Conservation (phyloP, 1,140 invertebrate genomes). For the Eurosta solidaginis region DNA sequence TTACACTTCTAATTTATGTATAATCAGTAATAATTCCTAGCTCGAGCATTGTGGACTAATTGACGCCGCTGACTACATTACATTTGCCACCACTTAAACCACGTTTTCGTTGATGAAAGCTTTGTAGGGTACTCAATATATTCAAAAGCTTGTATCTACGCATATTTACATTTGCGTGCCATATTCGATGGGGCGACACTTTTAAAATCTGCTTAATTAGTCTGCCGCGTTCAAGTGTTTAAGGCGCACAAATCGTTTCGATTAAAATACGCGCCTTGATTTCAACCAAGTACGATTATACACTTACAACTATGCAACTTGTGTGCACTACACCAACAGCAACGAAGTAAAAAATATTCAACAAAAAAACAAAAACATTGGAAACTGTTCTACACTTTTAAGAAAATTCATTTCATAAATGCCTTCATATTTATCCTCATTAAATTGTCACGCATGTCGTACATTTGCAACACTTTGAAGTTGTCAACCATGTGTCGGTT, state of each 20-base stretch:
- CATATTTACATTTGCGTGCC: slow-evolving; percentile 27
- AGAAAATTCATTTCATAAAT: slow-evolving; percentile 18
- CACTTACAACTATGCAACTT: background rate
- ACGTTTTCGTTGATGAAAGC: no score
- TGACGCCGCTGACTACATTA: no score
- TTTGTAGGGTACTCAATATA: no score
- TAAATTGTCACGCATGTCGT: slow-evolving; percentile 39
- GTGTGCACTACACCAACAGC: background rate
- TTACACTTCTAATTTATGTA: no score
- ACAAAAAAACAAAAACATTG: background rate
- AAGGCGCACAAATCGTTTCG: slow-evolving; percentile 25
- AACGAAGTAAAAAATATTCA: background rate
- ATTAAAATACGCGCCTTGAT: slow-evolving; percentile 12
- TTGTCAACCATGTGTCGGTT: slow-evolving; percentile 21
- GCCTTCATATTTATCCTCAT: slow-evolving; percentile 34
- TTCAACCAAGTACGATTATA: background rate
- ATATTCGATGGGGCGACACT: slow-evolving; percentile 31
- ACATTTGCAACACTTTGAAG: slow-evolving; percentile 33
- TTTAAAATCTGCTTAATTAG: slow-evolving; percentile 32
- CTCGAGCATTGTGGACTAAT: no score
- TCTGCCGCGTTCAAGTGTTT: slow-evolving; percentile 11
- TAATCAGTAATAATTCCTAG: no score
- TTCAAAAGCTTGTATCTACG: background rate
- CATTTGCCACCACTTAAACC: no score
- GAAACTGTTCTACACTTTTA: background rate